Conservation (phyloP, 2,888 invertebrate species). For the Drosophila meridiana region DNA sequence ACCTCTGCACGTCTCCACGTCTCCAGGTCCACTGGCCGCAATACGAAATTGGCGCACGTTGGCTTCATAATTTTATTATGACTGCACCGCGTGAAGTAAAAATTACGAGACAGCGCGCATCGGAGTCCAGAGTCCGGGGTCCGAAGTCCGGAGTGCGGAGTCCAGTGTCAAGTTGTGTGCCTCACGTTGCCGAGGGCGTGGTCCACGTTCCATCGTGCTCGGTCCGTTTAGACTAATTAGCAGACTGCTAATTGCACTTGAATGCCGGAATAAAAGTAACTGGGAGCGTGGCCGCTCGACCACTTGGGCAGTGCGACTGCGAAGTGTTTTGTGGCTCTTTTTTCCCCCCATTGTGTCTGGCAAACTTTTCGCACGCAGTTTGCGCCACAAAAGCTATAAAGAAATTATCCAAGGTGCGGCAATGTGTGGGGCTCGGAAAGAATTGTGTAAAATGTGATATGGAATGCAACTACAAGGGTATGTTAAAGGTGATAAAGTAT, state of each 20-base stretch:
- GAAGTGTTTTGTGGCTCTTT: slow-evolving; percentile 21
- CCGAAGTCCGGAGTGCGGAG: neutral
- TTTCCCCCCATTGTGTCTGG: slow-evolving; percentile 44
- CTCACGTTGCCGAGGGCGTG: slow-evolving; percentile 42
- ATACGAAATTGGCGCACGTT: slow-evolving; percentile 76
- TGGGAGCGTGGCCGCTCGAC: slow-evolving; percentile 11
- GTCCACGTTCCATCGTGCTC: slow-evolving; percentile 21
- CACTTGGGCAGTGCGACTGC: slow-evolving; percentile 18
- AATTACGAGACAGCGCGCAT: slow-evolving; percentile 52
- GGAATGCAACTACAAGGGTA: slow-evolving; percentile 22
- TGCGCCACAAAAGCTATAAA: slow-evolving; percentile 48
- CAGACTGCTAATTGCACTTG: slow-evolving; percentile 74
- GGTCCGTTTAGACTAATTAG: slow-evolving; percentile 75
- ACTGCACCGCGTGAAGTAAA: slow-evolving; percentile 59
- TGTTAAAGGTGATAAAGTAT: neutral
- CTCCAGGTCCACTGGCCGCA: slow-evolving; percentile 41
- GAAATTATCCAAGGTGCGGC: slow-evolving; percentile 44
- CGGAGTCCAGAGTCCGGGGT: neutral
- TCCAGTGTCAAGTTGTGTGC: slow-evolving; percentile 19
- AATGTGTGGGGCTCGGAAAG: slow-evolving; percentile 17
- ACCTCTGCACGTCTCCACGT: no score
- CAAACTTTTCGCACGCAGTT: slow-evolving; percentile 62
- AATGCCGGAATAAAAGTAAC: slow-evolving; percentile 59
- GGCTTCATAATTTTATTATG: slow-evolving; percentile 76
- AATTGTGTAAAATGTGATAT: slow-evolving; percentile 10